phyloP scores from a whole-genome alignment of 2,797 vertebrate genomes.

The Epinephelus malabaricus region DNA sequence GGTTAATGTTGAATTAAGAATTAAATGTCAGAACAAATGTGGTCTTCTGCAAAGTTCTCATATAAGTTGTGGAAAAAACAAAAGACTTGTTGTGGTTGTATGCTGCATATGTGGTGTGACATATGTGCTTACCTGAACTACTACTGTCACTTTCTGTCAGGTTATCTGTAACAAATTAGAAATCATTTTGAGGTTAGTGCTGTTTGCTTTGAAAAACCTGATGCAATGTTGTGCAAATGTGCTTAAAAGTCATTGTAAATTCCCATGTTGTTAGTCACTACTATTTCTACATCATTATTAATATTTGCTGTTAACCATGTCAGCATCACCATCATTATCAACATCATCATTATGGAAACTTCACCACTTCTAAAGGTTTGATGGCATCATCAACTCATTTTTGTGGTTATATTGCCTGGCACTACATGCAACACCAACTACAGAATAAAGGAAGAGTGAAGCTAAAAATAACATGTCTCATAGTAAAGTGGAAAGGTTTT shows the following conservation, averaged over 20 bases:
- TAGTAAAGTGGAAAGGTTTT: no score
- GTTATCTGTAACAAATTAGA: constrained; percentile 69
- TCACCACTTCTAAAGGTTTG: constrained; percentile 5
- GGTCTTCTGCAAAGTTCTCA: no score
- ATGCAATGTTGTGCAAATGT: constrained; percentile 12
- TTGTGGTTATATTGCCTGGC: background rate
- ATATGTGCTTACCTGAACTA: constrained; percentile 71
- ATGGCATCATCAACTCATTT: background rate
- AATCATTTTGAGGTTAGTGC: constrained; percentile 6
- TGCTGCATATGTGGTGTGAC: background rate
- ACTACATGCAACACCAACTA: background rate
- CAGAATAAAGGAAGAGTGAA: background rate
- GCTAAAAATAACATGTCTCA: background rate
- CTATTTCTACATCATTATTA: background rate
- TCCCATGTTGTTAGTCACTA: constrained; percentile 18
- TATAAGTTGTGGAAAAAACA: background rate
- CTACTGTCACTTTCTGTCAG: constrained; percentile 73
- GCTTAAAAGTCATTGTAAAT: background rate
- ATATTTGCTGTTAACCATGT: background rate
- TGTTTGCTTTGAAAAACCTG: background rate
- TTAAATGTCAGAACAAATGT: no score
- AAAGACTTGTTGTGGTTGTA: no score
- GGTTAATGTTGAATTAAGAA: background rate
- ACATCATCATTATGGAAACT: background rate
- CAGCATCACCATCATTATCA: background rate